A percentile compares a stretch with the other conserved stretches of the same genome.
phyloP scores from a whole-genome alignment of 2,113 vertebrate species.

The Picathartes gymnocephalus region DNA sequence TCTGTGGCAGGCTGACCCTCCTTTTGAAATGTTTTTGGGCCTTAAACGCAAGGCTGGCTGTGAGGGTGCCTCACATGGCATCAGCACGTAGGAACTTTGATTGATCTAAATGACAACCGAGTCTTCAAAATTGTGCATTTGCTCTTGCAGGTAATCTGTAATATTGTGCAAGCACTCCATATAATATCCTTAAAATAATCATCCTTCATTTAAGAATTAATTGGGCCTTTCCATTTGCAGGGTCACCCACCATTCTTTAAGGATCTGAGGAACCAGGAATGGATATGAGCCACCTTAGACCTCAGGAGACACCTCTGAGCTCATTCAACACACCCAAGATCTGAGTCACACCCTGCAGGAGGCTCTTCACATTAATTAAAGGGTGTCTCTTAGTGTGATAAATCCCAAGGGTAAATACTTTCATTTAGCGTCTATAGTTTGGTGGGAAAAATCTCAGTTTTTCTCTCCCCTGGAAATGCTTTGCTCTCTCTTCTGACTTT shows the following conservation, averaged over 20 bases:
- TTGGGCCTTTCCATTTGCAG: background rate
- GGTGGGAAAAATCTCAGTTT: background rate
- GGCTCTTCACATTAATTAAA: background rate
- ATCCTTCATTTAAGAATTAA: background rate
- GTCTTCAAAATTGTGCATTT: background rate
- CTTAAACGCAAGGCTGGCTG: background rate
- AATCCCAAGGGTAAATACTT: background rate
- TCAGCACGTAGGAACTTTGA: fast-evolving
- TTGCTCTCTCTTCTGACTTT: background rate
- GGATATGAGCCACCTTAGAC: background rate
- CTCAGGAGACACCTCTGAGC: background rate
- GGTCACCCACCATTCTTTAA: background rate
- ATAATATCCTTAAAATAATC: background rate
- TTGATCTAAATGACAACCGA: background rate
- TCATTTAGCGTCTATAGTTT: background rate
- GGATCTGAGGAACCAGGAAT: background rate
- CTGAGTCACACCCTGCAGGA: background rate
- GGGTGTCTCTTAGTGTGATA: background rate
- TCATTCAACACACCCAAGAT: background rate
- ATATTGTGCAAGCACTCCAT: no score
- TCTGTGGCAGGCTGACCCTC: background rate
- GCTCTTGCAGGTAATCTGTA: background rate
- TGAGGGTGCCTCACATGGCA: background rate
- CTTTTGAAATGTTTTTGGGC: background rate
- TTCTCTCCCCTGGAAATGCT: background rate